Evolutionary conservation across 2,888 invertebrate species (phyloP).

Genomic region (Napeogenes inachia): DNA sequence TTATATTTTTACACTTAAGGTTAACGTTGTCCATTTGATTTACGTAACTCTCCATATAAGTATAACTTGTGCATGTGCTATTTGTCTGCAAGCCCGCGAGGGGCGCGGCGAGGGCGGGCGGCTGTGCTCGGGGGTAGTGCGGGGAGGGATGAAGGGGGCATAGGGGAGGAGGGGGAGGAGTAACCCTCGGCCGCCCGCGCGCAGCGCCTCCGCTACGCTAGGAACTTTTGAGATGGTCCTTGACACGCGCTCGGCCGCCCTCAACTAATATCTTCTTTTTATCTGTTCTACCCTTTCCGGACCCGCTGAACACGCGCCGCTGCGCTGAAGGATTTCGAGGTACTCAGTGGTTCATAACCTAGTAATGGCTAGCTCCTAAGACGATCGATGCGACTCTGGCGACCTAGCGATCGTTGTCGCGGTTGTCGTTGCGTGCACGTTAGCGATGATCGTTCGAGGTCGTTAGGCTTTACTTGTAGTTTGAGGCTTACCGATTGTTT

Average conservation of each 20-base stretch:
- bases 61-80: constrained; percentile 65
- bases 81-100: constrained; percentile 46
- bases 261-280: constrained; percentile 81
- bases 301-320: constrained; percentile 82
- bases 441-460: constrained; percentile 73
- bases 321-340: constrained; percentile 91
- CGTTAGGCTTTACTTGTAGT: constrained; percentile 79
- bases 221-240: constrained; percentile 97
- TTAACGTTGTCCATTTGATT: constrained; percentile 60
- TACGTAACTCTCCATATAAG: constrained; percentile 46
- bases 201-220: constrained; percentile 59
- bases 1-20: constrained; percentile 55
- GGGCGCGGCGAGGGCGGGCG: constrained; percentile 18
- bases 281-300: constrained; percentile 84
- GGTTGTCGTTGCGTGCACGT: constrained; percentile 59
- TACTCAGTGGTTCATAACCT: constrained; percentile 79
- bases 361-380: constrained; percentile 73
- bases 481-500: constrained; percentile 78
- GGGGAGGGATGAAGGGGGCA: background rate
- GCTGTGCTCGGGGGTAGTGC: constrained; percentile 9
- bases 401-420: constrained; percentile 60
- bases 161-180: background rate
- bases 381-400: constrained; percentile 64
- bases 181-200: constrained; percentile 25
- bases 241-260: constrained; percentile 77